Evolutionary conservation across 2,888 invertebrate species (phyloP).

Genomic region (Aradus depressus): DNA sequence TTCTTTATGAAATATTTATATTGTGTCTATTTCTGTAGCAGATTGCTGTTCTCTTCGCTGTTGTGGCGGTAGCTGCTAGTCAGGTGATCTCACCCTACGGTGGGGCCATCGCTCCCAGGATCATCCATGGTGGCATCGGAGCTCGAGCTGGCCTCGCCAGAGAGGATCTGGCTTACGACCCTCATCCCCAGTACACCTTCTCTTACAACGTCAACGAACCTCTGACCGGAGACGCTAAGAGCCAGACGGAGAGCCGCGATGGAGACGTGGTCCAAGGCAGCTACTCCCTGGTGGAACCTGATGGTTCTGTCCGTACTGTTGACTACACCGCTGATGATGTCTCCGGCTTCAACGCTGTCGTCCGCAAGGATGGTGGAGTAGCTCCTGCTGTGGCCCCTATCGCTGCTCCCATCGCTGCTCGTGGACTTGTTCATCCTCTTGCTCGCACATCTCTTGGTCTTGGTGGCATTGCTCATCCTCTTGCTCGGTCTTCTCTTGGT

Average conservation of each 20-base stretch:
- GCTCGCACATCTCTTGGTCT: no score
- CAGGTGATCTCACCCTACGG: background rate
- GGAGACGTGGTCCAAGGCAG: conserved; percentile 11
- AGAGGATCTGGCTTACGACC: conserved; percentile 18
- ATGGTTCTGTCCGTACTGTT: conserved; percentile 4
- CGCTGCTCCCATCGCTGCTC: conserved; percentile 3
- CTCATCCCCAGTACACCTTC: conserved; percentile 10
- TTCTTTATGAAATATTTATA: no score
- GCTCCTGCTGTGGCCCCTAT: conserved; percentile 5
- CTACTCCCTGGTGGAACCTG: conserved; percentile 12
- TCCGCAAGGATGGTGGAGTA: conserved; percentile 8
- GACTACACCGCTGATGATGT: conserved; percentile 13
- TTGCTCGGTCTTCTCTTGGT: no score
- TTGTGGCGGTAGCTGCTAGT: background rate
- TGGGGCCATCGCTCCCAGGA: no score
- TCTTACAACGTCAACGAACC: conserved; percentile 6
- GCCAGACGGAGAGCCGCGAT: conserved; percentile 6
- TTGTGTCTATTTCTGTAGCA: background rate
- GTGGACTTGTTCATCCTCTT: no score
- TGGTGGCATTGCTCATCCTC: no score
- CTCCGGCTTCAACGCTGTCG: conserved; percentile 11
- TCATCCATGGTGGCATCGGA: no score
- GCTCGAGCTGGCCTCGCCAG: background rate
- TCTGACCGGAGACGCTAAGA: conserved; percentile 13
- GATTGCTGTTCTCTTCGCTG: background rate